phyloP scores from a whole-genome alignment of 2,113 vertebrate species.

The Apeltes quadracus region DNA sequence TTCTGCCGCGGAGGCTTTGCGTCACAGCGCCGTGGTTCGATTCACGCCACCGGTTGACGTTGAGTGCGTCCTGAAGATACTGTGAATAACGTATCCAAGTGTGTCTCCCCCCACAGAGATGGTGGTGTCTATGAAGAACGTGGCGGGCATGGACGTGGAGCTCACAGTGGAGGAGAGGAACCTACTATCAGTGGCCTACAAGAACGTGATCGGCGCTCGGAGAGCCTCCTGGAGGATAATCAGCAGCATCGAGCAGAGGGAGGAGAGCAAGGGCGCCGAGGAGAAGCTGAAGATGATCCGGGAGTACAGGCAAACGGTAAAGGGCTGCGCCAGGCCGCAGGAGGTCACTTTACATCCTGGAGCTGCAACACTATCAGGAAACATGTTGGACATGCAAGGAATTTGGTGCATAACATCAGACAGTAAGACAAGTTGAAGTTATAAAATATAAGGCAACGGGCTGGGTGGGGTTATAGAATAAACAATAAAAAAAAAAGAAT shows the following conservation, averaged over 20 bases:
- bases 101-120: conserved; percentile 85
- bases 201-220: conserved; percentile 98
- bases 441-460: too few species aligned
- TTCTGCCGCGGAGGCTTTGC: background rate
- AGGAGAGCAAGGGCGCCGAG: conserved; percentile 94
- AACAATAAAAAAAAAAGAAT: too few species aligned
- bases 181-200: conserved; percentile 97
- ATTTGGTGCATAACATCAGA: too few species aligned
- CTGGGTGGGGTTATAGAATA: too few species aligned
- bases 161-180: conserved; percentile 98
- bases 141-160: conserved; percentile 95
- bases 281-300: conserved; percentile 98
- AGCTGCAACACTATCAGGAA: too few species aligned
- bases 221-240: conserved; percentile 99
- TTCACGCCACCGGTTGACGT: background rate
- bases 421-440: too few species aligned
- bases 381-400: too few species aligned
- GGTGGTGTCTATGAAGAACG: conserved; percentile 98
- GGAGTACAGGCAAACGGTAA: conserved; percentile 98
- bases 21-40: background rate
- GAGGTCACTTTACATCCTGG: background rate
- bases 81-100: background rate
- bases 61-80: background rate
- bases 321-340: background rate
- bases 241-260: conserved; percentile 98